Evolutionary conservation across 2,888 invertebrate species (phyloP), one percentile per base, ranked within the genome.

Genomic region (Isotomurus palustris): DNA sequence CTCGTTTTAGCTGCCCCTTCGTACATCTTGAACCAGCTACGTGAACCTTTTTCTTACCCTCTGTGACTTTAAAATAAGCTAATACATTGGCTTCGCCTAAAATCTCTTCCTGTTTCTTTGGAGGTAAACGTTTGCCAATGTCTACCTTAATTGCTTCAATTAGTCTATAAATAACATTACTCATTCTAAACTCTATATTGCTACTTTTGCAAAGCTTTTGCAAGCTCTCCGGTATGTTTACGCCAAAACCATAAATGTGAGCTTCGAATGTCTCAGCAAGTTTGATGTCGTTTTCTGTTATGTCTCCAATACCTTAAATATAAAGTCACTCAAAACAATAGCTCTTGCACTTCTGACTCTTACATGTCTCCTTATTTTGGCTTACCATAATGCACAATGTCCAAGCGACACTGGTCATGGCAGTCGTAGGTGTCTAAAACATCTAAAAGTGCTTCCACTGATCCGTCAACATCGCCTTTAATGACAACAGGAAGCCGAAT

Each of bases 381-480:
- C 40, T 14, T 61, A 64, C 89, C 95, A 74, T 86, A 92, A 75
- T 91, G 88, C 32, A 97, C 83, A 2, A 99, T 76, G 71, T 91
- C 86, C 14, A 99, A 78, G 44, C 82, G 81, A 71, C 94, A 95
- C 5, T 76, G 76, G 47, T 62, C 49, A 68, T 86, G 80, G 44
- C 68, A 66, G 68, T 86, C 81, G 73, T 96, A 99, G 0, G 91
- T 88, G 67, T 88, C 88, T 53, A 99, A 74, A 10, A 91, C 86
- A 74, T 96, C 90, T 62, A 95, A 76, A 64, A 99, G 88, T 0
- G 97, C 96, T 75, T 99, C 97, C 41, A 96, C 84, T 0, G 94
- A 93, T 0, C 99, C 99, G 75, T 91, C 88, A 2, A 97, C 96
- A 77, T 99, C 99, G 22, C 89, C 89, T 49, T 67, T 68, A 29